Evolutionary conservation across 2,113 vertebrate species (phyloP).

Genomic region (Vidua chalybeata): DNA sequence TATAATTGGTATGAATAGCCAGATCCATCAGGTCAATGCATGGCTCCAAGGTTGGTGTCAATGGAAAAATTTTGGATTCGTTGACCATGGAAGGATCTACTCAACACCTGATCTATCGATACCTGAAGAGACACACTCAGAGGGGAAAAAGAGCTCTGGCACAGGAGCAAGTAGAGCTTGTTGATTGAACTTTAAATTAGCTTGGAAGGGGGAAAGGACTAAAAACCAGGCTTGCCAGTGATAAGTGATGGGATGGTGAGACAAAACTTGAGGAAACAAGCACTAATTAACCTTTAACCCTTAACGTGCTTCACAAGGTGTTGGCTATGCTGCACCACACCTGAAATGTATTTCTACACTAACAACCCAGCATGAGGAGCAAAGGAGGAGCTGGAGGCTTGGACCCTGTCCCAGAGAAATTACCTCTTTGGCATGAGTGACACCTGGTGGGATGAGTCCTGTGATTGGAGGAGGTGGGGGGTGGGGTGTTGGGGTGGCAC

Average conservation of each 20-base stretch:
- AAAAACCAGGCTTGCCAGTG: neutral
- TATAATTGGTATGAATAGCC: neutral
- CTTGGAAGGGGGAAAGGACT: neutral
- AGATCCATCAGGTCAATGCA: neutral
- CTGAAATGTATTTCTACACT: neutral
- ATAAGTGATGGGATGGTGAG: neutral
- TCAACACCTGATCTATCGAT: neutral
- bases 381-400: neutral
- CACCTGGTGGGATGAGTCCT: neutral
- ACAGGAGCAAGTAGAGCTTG: neutral
- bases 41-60: neutral
- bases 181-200: neutral
- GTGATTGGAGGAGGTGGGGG: neutral
- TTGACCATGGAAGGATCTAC: neutral
- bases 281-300: neutral
- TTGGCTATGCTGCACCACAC: neutral
- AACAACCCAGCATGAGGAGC: neutral
- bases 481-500: neutral
- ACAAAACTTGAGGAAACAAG: neutral
- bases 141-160: neutral
- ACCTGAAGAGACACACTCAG: neutral
- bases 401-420: neutral
- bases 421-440: neutral
- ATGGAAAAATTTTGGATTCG: neutral
- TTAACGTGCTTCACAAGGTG: neutral